A percentile compares a stretch with the other conserved stretches of the same genome.
These are phyloP conservation scores for Amphipyra tragopoginis DNA, from an alignment of 2,888 invertebrate species.

Conservation along the genomic window DNA sequence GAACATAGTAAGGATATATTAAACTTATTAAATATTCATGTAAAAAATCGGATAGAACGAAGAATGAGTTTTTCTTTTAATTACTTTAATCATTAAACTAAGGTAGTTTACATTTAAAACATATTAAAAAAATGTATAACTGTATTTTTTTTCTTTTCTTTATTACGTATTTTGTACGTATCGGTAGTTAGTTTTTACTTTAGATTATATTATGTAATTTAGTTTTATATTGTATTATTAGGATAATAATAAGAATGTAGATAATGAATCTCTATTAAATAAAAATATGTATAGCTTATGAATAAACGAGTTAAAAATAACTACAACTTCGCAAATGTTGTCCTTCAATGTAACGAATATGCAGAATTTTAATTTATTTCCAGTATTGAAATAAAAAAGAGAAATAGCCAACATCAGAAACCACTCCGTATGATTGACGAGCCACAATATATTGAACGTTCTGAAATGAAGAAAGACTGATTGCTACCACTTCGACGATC, in stretches of 20 bases:
- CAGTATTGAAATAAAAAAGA: constrained; percentile 78
- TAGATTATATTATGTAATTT: too few species aligned
- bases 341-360: constrained; percentile 56
- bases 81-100: too few species aligned
- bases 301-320: constrained; percentile 10
- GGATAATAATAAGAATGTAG: too few species aligned
- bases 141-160: too few species aligned
- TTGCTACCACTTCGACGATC: constrained; percentile 77
- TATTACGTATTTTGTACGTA: too few species aligned
- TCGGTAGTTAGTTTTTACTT: too few species aligned
- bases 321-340: constrained; percentile 20
- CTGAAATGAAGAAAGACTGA: constrained; percentile 77
- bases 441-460: constrained; percentile 72
- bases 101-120: too few species aligned
- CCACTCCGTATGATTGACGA: constrained; percentile 82
- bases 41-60: not conserved
- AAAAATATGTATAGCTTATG: too few species aligned
- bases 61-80: too few species aligned
- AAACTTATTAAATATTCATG: not conserved
- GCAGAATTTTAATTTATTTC: constrained; percentile 81
- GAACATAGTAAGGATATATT: not conserved
- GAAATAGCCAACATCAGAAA: constrained; percentile 69
- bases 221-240: too few species aligned
- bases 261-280: too few species aligned
- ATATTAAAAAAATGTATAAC: too few species aligned